A percentile compares a stretch with the other conserved stretches of the same genome.
Evolutionary conservation across 2,113 vertebrate genomes (phyloP).

Genomic region (Narcine bancroftii): DNA sequence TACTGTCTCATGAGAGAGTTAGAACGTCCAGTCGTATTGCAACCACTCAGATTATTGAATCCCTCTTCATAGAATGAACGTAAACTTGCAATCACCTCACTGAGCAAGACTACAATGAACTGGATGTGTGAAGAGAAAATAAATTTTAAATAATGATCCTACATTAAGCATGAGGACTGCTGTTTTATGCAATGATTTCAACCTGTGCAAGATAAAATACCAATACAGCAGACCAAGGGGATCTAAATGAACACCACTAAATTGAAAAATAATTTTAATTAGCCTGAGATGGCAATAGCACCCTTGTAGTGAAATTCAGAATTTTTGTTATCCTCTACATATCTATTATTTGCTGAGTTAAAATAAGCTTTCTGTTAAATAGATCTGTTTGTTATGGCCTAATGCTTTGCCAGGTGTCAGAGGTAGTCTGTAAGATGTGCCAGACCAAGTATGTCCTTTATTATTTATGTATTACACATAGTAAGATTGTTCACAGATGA

Average conservation of each 20-base stretch:
- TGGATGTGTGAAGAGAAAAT: not conserved
- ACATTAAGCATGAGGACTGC: not conserved
- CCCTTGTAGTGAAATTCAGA: not conserved
- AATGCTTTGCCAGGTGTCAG: not conserved
- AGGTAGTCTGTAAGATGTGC: not conserved
- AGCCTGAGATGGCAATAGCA: not conserved
- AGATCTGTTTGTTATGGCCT: not conserved
- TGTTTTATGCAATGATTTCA: not conserved
- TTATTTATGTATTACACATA: constrained; percentile 27
- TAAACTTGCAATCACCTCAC: too few relatives aligned
- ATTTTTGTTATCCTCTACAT: not conserved
- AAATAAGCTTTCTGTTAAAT: not conserved
- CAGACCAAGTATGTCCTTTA: not conserved
- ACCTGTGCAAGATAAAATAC: not conserved
- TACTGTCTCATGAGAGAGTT: too few relatives aligned
- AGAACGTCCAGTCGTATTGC: too few relatives aligned
- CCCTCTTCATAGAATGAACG: too few relatives aligned
- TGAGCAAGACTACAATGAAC: too few relatives aligned
- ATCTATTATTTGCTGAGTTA: not conserved
- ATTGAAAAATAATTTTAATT: not conserved
- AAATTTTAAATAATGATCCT: not conserved
- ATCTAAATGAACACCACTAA: not conserved
- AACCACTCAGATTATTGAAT: too few relatives aligned
- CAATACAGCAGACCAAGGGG: not conserved
- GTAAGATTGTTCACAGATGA: constrained; percentile 29